Evolutionary conservation across 2,797 vertebrate species (phyloP), one percentile per base, ranked within the genome.

Genomic region (Eptatretus atami): DNA sequence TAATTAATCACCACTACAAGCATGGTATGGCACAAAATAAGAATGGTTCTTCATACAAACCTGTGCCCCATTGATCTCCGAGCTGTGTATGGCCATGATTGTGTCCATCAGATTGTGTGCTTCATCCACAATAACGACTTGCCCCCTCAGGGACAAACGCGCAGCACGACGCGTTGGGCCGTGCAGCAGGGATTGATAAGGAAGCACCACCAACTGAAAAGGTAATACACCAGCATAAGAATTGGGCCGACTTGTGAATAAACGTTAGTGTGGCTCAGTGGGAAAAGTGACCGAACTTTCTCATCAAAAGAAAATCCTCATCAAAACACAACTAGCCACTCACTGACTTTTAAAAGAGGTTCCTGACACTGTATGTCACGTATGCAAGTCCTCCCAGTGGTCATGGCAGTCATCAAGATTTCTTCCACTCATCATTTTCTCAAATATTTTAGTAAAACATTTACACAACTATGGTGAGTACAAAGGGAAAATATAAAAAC

Each of bases 51-150:
- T 15, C 52, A 15, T 6, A 71, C 77, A 67, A 69, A 98, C 92
- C 87, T 98, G 88, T 19, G 79, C 73, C 63, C 85, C 92, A 1
- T 66, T 83, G 71, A 96, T 77, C 68, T 88, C 83, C 0, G 69
- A 68, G 1, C 88, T 93, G 66, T 98, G 75, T 69, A 98, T 85
- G 65, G 77, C 76, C 12, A 80, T 84, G 68, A 98, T 84, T 10
- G 87, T 83, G 72, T 98, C 90, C 1, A 81, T 82, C 57, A 98
- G 82, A 71, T 98, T 98, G 74, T 98, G 92, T 1, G 88, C 92
- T 72, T 96, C 88, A 0, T 98, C 88, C 61, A 98, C 87, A 67
- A 98, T 82, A 65, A 94, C 73, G 1, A 98, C 78, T 74, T 98
- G 80, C 68, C 80, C 82, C 73, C 86, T 85, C 63, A 98, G 77